Conservation (phyloP, 2,797 vertebrate species). For the Mus spretus region DNA sequence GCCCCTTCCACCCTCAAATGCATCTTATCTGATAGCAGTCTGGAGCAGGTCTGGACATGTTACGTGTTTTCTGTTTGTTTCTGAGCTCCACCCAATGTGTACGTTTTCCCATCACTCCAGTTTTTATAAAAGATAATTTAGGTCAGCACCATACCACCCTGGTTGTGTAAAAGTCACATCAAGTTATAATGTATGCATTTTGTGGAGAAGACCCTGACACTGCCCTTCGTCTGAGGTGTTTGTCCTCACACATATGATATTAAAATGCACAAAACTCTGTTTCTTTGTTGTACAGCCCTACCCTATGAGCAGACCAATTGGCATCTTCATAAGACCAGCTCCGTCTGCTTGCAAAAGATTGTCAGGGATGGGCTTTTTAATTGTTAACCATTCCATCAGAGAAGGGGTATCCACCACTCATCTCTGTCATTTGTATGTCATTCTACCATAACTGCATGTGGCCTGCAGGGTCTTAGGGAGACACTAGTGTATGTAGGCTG, state of each 20-base stretch:
- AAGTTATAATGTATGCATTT: neutral
- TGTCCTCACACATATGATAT: neutral
- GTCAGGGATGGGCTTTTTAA: neutral
- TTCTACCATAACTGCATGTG: neutral
- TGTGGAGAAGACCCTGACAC: neutral
- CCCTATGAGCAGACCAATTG: neutral
- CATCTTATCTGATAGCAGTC: constrained; percentile 14
- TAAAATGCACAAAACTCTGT: neutral
- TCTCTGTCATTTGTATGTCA: neutral
- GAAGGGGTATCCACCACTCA: neutral
- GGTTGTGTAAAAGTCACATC: constrained; percentile 20
- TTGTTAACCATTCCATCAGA: neutral
- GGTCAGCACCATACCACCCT: neutral
- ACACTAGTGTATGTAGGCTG: neutral
- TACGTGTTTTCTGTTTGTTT: constrained; percentile 61
- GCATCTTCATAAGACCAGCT: neutral
- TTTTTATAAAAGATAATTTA: constrained; percentile 69
- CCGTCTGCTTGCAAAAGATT: neutral
- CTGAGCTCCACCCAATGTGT: constrained; percentile 61
- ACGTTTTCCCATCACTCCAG: constrained; percentile 61
- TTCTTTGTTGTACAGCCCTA: neutral
- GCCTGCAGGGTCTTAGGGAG: neutral
- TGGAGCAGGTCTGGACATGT: constrained; percentile 51
- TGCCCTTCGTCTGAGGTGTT: neutral
- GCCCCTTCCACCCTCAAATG: neutral